Evolutionary conservation across 2,888 invertebrate species (phyloP).

Genomic region (Emmelina monodactyla): DNA sequence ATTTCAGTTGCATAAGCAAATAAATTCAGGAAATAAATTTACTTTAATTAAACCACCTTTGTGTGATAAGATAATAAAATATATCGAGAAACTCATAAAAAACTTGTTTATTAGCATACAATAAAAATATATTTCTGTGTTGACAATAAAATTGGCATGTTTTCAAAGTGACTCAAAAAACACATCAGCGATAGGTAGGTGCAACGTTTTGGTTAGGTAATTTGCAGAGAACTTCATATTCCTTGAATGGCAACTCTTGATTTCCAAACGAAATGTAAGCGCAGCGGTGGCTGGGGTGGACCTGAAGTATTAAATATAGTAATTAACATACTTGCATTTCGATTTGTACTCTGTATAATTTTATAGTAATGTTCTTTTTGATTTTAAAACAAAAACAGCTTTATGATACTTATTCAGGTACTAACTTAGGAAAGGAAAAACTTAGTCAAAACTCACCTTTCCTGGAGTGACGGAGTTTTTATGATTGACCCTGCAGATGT

Average conservation of each 20-base stretch:
- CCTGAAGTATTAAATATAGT: constrained; percentile 23
- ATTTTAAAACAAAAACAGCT: constrained; percentile 5
- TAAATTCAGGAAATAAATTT: too few relatives aligned
- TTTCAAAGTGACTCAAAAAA: not conserved
- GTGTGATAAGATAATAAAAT: too few relatives aligned
- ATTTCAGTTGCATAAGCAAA: too few relatives aligned
- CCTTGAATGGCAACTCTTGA: constrained; percentile 32
- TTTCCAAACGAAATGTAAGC: constrained; percentile 49
- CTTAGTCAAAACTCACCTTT: constrained; percentile 35
- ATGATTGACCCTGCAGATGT: constrained; percentile 59
- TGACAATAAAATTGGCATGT: not conserved
- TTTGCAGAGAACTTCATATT: constrained; percentile 49
- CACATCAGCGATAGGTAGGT: too few relatives aligned
- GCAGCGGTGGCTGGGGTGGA: constrained; percentile 48
- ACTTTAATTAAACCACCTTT: too few relatives aligned
- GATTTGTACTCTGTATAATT: too few relatives aligned
- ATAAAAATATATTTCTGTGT: not conserved
- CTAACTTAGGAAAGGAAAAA: too few relatives aligned
- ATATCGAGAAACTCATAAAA: too few relatives aligned
- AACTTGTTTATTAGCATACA: not conserved
- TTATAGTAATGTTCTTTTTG: too few relatives aligned
- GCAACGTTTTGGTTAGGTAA: too few relatives aligned
- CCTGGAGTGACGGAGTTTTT: constrained; percentile 64
- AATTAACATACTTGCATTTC: not conserved
- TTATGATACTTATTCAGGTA: too few relatives aligned